Conservation (phyloP, 2,888 invertebrate genomes). For the Drosophila macrospina region DNA sequence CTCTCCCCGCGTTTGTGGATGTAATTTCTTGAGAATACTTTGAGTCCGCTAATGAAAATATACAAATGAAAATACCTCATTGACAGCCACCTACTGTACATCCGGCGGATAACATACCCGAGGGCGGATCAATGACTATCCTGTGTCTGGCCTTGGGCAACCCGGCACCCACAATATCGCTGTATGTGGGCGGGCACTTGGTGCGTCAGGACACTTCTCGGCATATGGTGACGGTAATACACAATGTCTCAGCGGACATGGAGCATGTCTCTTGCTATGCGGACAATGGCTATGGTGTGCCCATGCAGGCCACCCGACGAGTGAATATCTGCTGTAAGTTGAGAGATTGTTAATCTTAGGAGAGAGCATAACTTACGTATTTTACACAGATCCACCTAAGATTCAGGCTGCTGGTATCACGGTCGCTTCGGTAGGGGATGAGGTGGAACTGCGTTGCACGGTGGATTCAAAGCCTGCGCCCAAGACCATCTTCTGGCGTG, state of each 20-base stretch:
- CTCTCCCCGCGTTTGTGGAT: constrained; percentile 94
- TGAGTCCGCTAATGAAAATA: neutral
- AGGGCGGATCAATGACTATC: constrained; percentile 94
- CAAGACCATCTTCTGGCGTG: constrained; percentile 93
- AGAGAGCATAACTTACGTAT: neutral
- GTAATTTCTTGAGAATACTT: constrained; percentile 85
- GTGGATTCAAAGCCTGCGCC: constrained; percentile 93
- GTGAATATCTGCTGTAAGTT: constrained; percentile 93
- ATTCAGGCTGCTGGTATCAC: constrained; percentile 92
- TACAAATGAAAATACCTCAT: constrained; percentile 3
- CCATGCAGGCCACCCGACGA: constrained; percentile 93
- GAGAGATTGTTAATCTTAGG: neutral
- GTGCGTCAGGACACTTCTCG: constrained; percentile 93
- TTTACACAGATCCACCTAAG: constrained; percentile 89
- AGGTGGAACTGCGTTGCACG: constrained; percentile 91
- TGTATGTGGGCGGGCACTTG: constrained; percentile 90
- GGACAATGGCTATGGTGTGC: constrained; percentile 94
- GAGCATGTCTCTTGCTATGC: constrained; percentile 94
- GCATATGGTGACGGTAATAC: constrained; percentile 94
- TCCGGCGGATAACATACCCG: constrained; percentile 92
- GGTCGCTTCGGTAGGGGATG: constrained; percentile 91
- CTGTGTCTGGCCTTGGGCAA: constrained; percentile 94
- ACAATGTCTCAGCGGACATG: constrained; percentile 94
- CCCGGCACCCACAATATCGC: constrained; percentile 93
- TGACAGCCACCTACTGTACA: constrained; percentile 92